A percentile compares a stretch with the other conserved stretches of the same genome.
Conservation (phyloP, 2,113 vertebrate genomes). For the Pseudonaja textilis region DNA sequence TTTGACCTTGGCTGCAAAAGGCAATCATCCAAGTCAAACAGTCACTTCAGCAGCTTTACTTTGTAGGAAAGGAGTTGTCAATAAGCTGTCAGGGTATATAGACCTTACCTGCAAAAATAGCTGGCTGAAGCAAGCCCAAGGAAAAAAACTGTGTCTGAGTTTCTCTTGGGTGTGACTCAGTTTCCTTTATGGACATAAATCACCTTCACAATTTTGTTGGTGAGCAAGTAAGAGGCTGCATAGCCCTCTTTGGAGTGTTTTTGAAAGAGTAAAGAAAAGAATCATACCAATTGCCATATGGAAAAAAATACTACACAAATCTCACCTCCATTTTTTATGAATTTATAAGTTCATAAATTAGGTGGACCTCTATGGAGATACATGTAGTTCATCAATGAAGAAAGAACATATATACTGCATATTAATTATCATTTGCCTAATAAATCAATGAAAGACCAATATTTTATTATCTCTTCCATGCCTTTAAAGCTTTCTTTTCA, state of each 20-base stretch:
- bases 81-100: background rate
- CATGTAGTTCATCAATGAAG: background rate
- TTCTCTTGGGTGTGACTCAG: background rate
- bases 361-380: background rate
- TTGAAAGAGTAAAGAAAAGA: background rate
- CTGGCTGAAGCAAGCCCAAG: background rate
- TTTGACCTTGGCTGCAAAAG: background rate
- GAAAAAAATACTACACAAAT: background rate
- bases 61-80: conserved; percentile 5
- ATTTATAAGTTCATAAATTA: background rate
- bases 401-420: background rate
- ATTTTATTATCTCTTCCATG: background rate
- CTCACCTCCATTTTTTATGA: background rate
- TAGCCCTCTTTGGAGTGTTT: background rate
- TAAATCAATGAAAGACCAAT: background rate
- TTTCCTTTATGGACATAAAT: background rate
- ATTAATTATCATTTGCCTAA: background rate
- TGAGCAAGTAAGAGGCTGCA: background rate
- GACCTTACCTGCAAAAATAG: background rate
- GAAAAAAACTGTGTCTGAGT: background rate
- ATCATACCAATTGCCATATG: background rate
- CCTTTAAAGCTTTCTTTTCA: background rate
- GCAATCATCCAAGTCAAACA: background rate
- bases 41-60: background rate
- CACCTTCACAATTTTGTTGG: background rate